Conservation (phyloP, 2,113 vertebrate genomes). For the Tyrannus savana region DNA sequence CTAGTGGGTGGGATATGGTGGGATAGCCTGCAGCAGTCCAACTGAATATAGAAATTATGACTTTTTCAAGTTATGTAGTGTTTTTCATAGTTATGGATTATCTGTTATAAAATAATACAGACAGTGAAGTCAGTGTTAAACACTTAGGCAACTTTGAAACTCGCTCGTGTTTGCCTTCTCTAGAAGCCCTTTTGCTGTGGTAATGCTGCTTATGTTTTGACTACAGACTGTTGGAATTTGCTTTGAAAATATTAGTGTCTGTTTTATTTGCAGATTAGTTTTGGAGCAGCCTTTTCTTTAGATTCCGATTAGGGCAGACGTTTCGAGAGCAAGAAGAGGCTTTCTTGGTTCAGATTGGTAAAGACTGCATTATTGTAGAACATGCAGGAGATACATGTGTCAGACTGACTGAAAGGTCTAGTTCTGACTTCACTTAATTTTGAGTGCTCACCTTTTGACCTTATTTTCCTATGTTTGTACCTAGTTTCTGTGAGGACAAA, state of each 20-base stretch:
- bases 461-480: neutral
- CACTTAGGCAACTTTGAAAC: neutral
- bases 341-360: neutral
- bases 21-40: neutral
- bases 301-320: neutral
- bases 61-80: neutral
- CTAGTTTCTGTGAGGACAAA: neutral
- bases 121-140: neutral
- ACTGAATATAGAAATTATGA: neutral
- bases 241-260: constrained; percentile 10
- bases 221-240: constrained; percentile 19
- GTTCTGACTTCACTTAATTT: neutral
- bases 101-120: neutral
- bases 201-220: constrained; percentile 16
- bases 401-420: neutral
- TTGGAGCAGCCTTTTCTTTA: neutral
- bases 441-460: neutral
- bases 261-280: neutral
- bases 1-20: neutral
- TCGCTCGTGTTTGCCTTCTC: neutral
- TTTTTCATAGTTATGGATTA: neutral
- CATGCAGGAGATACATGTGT: neutral
- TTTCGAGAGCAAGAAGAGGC: neutral
- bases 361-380: neutral
- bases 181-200: neutral